Base-by-base conservation (phyloP, 2,888 invertebrate species). In the Caenorhabditis wallacei region DNA sequence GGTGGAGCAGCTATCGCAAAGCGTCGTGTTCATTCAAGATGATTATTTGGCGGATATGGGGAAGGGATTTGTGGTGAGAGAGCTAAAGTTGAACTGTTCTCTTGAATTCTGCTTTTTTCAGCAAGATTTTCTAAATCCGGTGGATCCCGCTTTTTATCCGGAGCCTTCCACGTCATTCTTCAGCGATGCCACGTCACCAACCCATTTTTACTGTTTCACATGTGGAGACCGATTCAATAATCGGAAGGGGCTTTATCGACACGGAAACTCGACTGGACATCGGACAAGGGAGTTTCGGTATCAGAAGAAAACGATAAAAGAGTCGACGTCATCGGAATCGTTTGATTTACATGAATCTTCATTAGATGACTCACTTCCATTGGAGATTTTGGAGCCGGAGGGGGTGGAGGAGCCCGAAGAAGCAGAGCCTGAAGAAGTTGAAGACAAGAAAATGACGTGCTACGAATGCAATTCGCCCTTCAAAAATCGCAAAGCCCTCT, bases 221-320 rank as follows among this genome's bases (percentile, higher is more conserved):
- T 82, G 82, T 40, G 82, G 82, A 22, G 46, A 43, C 0, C 22
- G 26, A n/a, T 70, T 70, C 51, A 76, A 71, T 26, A 82, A 76
- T 53, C 48, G 76, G 16, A 82, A 82, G n/a, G 56, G 66, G 10
- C 46, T 76, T 10, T 82, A 71, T n/a, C 20, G 78, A 10, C 78
- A 78, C 26, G 78, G 78, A 69, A 69, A 63, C 16, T 0, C 35
- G 1, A 69, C 53, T 10, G 20, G 61, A 2, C 78, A 78, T 37
- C 16, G 22, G 18, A 70, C 69, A 16, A 11, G 78, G 18, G 37
- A 43, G 20, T n/a, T 37, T 10, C 57, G 57, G 13, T 26, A 35
- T 35, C 40, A 11, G 16, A 48, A 48, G 18, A 48, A 18, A 18
- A 48, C 2, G 46, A 48, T n/a, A n/a, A n/a, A 43, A 13, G 13